A percentile compares a stretch with the other conserved stretches of the same genome.
phyloP scores from a whole-genome alignment of 2,113 vertebrate genomes.

The Muntiacus reevesi region DNA sequence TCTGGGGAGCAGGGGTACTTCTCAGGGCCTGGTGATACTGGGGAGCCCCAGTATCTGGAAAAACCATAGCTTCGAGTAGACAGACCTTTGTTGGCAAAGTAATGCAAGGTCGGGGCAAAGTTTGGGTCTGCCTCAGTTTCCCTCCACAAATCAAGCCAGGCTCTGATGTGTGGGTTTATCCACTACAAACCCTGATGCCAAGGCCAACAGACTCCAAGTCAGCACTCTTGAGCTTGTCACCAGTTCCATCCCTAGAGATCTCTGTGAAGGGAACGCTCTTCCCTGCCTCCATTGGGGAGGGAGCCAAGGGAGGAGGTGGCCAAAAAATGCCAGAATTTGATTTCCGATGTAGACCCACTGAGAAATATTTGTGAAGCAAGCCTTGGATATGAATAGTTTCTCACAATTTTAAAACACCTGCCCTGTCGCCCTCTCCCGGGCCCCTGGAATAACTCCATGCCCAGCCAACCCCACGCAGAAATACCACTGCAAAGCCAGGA shows the following conservation, averaged over 20 bases:
- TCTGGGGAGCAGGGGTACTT: not conserved
- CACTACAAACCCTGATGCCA: not conserved
- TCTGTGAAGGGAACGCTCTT: not conserved
- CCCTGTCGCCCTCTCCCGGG: not conserved
- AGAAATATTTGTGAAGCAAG: slow-evolving; percentile 73
- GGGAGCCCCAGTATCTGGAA: not conserved
- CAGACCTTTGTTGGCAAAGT: not conserved
- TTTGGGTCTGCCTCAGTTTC: not conserved
- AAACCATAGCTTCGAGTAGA: not conserved
- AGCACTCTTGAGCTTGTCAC: not conserved
- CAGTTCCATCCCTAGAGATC: not conserved
- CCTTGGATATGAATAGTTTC: slow-evolving; percentile 76
- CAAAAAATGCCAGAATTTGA: slow-evolving; percentile 21
- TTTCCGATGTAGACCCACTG: slow-evolving; percentile 15
- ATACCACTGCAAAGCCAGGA: not conserved
- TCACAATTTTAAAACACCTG: slow-evolving; percentile 50
- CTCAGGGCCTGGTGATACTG: not conserved
- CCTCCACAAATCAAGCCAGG: not conserved
- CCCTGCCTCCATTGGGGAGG: not conserved
- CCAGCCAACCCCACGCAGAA: not conserved
- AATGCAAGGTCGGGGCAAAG: not conserved
- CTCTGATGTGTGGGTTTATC: not conserved
- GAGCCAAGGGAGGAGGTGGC: not conserved
- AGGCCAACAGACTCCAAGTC: not conserved
- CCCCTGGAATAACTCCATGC: not conserved